Conservation (phyloP, 2,113 vertebrate genomes). For the Halichoerus grypus region DNA sequence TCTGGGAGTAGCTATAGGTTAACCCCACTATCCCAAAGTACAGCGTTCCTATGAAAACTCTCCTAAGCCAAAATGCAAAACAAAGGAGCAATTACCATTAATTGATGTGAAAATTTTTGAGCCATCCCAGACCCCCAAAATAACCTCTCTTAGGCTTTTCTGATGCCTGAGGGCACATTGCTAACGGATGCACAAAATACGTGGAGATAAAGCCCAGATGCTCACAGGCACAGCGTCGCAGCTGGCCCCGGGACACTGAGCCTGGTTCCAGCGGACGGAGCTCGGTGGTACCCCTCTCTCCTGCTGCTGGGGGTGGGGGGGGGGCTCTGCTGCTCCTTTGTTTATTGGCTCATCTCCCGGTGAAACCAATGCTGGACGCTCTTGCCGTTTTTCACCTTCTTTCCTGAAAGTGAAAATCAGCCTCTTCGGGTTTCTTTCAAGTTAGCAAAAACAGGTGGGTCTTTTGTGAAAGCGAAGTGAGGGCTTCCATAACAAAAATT, state of each 20-base stretch:
- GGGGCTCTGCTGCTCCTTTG: not conserved
- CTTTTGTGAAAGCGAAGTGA: not conserved
- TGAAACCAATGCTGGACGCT: not conserved
- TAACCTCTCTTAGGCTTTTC: not conserved
- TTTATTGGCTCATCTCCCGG: not conserved
- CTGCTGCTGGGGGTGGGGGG: too few species aligned
- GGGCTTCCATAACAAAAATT: not conserved
- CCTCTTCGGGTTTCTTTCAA: not conserved
- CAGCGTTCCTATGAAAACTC: not conserved
- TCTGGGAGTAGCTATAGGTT: not conserved
- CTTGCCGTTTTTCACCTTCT: not conserved
- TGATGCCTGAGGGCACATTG: not conserved
- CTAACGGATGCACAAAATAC: not conserved
- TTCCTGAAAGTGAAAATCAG: not conserved
- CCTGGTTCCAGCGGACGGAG: not conserved
- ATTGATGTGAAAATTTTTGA: not conserved
- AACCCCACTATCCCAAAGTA: not conserved
- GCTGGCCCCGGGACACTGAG: not conserved
- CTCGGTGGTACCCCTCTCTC: rapidly evolving
- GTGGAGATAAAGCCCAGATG: not conserved
- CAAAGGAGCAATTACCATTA: not conserved
- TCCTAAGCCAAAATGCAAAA: not conserved
- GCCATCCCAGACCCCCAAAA: not conserved
- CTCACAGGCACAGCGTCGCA: not conserved
- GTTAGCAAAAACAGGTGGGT: not conserved